Base-by-base conservation (phyloP, 2,113 vertebrate species). In the Odobenus rosmarus region DNA sequence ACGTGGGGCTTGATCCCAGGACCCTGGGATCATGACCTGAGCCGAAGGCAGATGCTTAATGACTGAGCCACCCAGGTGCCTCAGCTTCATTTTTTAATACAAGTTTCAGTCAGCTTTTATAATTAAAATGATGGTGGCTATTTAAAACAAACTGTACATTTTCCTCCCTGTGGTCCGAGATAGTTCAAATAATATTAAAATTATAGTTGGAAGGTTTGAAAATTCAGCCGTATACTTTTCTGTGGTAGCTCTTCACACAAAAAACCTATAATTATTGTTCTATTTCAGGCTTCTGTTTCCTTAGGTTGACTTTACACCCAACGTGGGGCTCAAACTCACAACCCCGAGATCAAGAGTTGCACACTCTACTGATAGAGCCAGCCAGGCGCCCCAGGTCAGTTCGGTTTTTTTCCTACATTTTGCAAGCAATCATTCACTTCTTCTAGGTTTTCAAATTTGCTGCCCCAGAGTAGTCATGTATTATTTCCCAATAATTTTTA, bases 181-280 rank as follows among this genome's bases (percentile, higher is more conserved):
- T 6, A 85, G 57, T 55, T 87, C 42, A 81, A 94, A 76, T 82
- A 67, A 90, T 51, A 39, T 57, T 88, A 69, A 83, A 84, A 88
- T 86, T 74, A 11, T 71, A 80, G 80, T 88, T 88, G 77, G n/a
- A 95, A 87, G 39, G 26, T 15, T 57, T 59, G 82, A 82, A 86
- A 90, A 82, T 33, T 79, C 49, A 93, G 69, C 49, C 82, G 2
- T 87, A 62, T 3, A 10, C 33, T 94, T 95, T 82, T 84, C 13
- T 49, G 82, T 72, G 33, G 33, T 36, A n/a, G 14, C 26, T n/a
- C 53, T 90, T 96, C 46, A 57, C 51, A 71, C 57, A 85, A 93
- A 80, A 61, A 69, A 23, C 31, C 23, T 31, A 33, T 71, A 76
- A 24, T 31, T 67, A 62, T 72, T 42, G 23, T 79, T 94, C 57